Evolutionary conservation across 2,888 invertebrate genomes (phyloP).

Genomic region (Hypena proboscidalis): DNA sequence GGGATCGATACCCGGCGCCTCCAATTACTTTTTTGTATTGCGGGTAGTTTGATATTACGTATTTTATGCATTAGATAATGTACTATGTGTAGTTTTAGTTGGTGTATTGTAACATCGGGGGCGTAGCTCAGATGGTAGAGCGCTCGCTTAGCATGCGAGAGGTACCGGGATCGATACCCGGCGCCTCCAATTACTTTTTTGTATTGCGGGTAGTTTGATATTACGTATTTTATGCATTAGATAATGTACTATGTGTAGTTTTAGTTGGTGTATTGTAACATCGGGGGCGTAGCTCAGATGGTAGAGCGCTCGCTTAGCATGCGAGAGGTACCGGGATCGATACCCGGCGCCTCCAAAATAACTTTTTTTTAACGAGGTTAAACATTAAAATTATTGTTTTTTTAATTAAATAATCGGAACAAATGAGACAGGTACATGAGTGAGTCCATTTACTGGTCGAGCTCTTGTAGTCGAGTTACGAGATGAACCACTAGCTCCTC

Average conservation of each 20-base stretch:
- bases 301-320: slow-evolving; percentile 81
- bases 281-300: slow-evolving; percentile 77
- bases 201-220: background rate
- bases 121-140: slow-evolving; percentile 78
- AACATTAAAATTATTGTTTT: too few species aligned
- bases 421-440: too few species aligned
- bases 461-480: too few species aligned
- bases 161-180: slow-evolving; percentile 85
- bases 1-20: slow-evolving; percentile 81
- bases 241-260: background rate
- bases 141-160: slow-evolving; percentile 83
- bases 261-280: background rate
- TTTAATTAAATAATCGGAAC: too few species aligned
- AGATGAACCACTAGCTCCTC: too few species aligned
- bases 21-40: slow-evolving; percentile 12
- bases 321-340: slow-evolving; percentile 85
- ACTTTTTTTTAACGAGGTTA: too few species aligned
- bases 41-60: background rate
- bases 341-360: slow-evolving; percentile 69
- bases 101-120: slow-evolving; percentile 43
- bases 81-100: background rate
- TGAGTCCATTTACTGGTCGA: too few species aligned
- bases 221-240: background rate
- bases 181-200: slow-evolving; percentile 34
- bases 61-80: background rate